Percentiles rank a stretch among this genome's conserved stretches.
Evolutionary conservation across 37 sponge, comb jelly and placozoan species (phyloP).

Genomic region (Crambe crambe): DNA sequence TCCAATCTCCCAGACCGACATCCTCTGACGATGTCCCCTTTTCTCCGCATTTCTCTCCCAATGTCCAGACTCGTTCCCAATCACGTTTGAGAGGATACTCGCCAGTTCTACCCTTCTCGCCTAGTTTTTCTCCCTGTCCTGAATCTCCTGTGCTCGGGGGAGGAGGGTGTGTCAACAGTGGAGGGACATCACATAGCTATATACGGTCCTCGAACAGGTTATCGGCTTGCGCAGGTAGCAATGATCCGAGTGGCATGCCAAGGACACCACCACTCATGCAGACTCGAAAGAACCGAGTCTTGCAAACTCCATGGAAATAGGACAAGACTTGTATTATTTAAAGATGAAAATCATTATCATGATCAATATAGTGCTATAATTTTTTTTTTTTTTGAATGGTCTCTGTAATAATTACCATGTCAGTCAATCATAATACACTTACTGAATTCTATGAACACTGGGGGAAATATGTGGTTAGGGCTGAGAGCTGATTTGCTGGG

Average conservation of each 20-base stretch:
- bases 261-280: neutral
- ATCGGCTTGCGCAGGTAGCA: neutral
- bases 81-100: neutral
- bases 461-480: too few relatives aligned
- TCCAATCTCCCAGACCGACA: too few relatives aligned
- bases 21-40: too few relatives aligned
- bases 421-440: too few relatives aligned
- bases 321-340: too few relatives aligned
- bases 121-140: neutral
- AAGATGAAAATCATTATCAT: too few relatives aligned
- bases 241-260: neutral
- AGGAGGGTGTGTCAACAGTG: neutral
- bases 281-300: neutral
- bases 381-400: too few relatives aligned
- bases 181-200: neutral
- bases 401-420: too few relatives aligned
- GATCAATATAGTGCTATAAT: too few relatives aligned
- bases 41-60: neutral
- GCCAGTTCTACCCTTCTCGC: neutral
- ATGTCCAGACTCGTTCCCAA: slow-evolving; percentile 1
- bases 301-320: neutral
- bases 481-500: too few relatives aligned
- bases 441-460: too few relatives aligned
- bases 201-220: neutral
- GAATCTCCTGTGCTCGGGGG: neutral